phyloP scores from a whole-genome alignment of 2,113 vertebrate species.

The Solea solea region DNA sequence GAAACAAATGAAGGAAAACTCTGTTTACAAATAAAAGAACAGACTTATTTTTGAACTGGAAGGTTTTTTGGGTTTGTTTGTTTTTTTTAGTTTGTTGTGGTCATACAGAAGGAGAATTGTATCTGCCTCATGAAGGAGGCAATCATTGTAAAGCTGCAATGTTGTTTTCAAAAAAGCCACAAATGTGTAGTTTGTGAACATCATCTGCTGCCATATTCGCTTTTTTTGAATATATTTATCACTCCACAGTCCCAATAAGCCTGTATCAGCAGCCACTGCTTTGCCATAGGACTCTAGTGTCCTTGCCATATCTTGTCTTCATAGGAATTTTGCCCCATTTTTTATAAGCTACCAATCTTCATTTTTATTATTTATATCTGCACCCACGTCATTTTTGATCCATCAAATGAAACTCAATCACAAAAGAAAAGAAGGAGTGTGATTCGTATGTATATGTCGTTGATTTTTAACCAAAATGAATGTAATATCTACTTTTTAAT shows the following conservation, averaged over 20 bases:
- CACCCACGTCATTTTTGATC: conserved; percentile 7
- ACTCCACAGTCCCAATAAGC: conserved; percentile 38
- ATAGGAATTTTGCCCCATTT: conserved; percentile 8
- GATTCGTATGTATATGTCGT: too few relatives aligned
- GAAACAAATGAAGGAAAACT: conserved; percentile 55
- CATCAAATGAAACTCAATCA: background rate
- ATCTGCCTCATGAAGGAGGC: conserved; percentile 38
- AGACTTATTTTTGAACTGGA: conserved; percentile 46
- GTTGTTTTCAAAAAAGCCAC: conserved; percentile 20
- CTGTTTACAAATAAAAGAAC: conserved; percentile 51
- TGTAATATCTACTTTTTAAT: background rate
- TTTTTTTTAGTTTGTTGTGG: conserved; percentile 27
- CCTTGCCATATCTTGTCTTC: conserved; percentile 32
- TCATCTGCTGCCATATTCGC: conserved; percentile 22
- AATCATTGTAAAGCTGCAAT: conserved; percentile 3
- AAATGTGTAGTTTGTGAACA: conserved; percentile 41
- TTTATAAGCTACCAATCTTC: conserved; percentile 6
- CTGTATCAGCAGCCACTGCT: conserved; percentile 7
- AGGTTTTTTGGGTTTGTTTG: background rate
- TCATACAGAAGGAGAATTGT: conserved; percentile 16
- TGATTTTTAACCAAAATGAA: background rate
- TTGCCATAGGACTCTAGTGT: conserved; percentile 33
- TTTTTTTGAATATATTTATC: conserved; percentile 21
- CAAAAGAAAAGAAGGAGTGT: too few relatives aligned
- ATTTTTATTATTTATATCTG: conserved; percentile 26